phyloP scores from a whole-genome alignment of 2,797 vertebrate species.

The Peromyscus melanophrys region DNA sequence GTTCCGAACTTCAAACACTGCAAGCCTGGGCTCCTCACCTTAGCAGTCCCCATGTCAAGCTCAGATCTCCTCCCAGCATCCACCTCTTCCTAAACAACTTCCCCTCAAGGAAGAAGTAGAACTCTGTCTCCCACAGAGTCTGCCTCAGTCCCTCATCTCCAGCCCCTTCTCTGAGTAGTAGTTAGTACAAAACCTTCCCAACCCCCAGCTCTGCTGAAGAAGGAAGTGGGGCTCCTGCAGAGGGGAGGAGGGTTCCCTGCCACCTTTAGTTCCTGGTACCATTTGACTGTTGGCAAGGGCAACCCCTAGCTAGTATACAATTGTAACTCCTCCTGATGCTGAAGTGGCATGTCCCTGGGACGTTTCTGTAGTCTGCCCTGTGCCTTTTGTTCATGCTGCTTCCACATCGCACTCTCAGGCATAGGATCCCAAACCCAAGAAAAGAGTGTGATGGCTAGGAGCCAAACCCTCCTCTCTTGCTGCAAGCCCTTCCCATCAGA shows the following conservation, averaged over 20 bases:
- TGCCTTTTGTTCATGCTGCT: neutral
- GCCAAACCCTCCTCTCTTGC: neutral
- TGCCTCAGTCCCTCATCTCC: neutral
- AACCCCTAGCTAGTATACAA: fast-evolving
- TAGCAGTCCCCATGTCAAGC: neutral
- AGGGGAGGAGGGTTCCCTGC: neutral
- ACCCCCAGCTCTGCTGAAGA: neutral
- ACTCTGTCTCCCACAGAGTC: neutral
- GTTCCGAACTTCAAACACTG: neutral
- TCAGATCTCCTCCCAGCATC: neutral
- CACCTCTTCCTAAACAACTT: neutral
- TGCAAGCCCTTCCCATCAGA: neutral
- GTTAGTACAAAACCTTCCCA: neutral
- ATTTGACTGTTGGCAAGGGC: neutral
- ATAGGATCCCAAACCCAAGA: neutral
- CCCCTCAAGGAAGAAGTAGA: neutral
- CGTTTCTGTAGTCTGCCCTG: neutral
- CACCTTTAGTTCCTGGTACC: too few relatives aligned
- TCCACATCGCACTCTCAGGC: neutral
- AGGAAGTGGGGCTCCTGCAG: neutral
- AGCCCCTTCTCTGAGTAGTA: neutral
- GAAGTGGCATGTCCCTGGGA: neutral
- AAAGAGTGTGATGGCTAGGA: neutral
- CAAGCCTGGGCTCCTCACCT: neutral
- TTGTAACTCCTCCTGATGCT: neutral